Evolutionary conservation across 2,888 invertebrate species (phyloP), one percentile per base, ranked within the genome.

Genomic region (Standfussiana lucernea): DNA sequence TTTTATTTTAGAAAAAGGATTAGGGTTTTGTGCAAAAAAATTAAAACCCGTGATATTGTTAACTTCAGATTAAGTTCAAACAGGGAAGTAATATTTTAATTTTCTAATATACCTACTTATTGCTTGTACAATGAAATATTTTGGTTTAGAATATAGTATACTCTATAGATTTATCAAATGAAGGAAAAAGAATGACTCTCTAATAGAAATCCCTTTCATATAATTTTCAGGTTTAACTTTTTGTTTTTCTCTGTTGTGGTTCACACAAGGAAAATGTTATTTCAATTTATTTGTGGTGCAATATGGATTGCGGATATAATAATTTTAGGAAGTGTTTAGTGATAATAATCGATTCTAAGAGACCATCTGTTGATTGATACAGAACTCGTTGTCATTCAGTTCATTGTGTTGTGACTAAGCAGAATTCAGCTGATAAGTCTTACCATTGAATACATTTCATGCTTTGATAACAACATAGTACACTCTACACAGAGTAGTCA

Each of bases 341-440:
- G 5, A 37, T 32, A 10, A 13, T 40, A 28, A 65, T 56, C 5
- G 56, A 32, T 64, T 68, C 15, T 37, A 64, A 45, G 28, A 80
- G 21, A 5, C 11, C 28, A 37, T 32, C 53, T 53, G 28, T 40
- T 56, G 4, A 21, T 35, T 47, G 10, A 24, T 45, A 40, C 24
- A 47, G 6, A 47, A 61, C n/a, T 42, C 24, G 10, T 56, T 42
- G 24, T 72, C 65, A 69, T n/a, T n/a, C 2, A 50, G 56, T 37
- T 21, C n/a, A 50, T 35, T 65, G 5, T 56, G 11, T 11, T 45
- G 50, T 84, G 59, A 82, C 61, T 53, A 66, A 62, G 53, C 61
- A 72, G 8, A 61, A 72, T 81, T 45, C 21, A 40, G 15, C 7
- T 73, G 73, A 45, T 35, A 42, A 62, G 28, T 61, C 15, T 77